These are phyloP conservation scores for Archocentrus centrarchus DNA, from an alignment of 2,113 vertebrate genomes.

Conservation along the genomic window DNA sequence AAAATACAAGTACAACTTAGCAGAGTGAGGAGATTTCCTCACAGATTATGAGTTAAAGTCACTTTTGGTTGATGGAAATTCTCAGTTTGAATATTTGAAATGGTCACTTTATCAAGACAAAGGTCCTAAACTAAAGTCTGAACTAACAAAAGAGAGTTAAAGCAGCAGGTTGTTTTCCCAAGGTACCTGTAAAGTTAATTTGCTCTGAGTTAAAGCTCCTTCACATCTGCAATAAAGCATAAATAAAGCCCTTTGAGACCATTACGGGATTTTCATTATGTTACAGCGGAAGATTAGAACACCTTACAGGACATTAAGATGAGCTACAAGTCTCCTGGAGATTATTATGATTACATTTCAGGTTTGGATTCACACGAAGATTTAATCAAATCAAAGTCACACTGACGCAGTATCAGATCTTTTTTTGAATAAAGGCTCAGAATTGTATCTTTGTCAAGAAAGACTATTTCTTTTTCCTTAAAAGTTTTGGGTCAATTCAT, in stretches of 20 bases:
- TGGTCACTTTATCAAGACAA: background rate
- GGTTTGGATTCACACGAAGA: background rate
- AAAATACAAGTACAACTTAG: background rate
- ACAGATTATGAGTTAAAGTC: background rate
- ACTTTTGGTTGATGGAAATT: background rate
- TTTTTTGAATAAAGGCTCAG: background rate
- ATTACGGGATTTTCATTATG: conserved; percentile 20
- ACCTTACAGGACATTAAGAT: background rate
- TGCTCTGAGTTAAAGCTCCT: conserved; percentile 43
- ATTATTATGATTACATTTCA: conserved; percentile 1
- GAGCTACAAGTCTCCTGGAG: background rate
- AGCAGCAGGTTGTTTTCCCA: background rate
- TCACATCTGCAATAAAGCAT: conserved; percentile 23
- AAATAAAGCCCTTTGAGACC: conserved; percentile 19
- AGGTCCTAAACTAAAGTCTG: background rate
- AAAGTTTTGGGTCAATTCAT: background rate
- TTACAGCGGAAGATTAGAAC: conserved; percentile 57
- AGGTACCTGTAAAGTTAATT: conserved; percentile 47
- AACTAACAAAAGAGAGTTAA: background rate
- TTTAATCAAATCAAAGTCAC: background rate
- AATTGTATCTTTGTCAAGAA: background rate
- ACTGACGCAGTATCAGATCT: background rate
- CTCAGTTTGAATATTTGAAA: background rate
- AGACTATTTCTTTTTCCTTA: background rate
- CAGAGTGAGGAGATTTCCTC: background rate